phyloP scores from a whole-genome alignment of 2,888 invertebrate species.

The Serrognathus titanus region DNA sequence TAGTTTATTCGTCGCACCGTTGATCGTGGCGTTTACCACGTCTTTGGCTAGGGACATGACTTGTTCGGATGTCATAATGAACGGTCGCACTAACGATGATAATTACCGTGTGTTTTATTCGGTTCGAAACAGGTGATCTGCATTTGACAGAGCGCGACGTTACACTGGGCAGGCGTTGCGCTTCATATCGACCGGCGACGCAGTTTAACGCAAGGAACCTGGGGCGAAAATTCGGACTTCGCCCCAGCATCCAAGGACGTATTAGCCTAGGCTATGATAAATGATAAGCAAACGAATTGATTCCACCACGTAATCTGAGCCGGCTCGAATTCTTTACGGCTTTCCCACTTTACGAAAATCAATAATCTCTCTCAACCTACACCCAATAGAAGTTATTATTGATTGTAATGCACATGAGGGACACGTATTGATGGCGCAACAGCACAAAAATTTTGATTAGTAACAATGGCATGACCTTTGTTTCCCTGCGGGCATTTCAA shows the following conservation, averaged over 20 bases:
- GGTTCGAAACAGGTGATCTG: conserved; percentile 14
- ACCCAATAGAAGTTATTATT: too few relatives aligned
- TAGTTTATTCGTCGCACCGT: conserved; percentile 38
- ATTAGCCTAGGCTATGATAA: background rate
- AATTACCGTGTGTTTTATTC: background rate
- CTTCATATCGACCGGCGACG: conserved; percentile 30
- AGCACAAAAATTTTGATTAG: too few relatives aligned
- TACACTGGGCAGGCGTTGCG: conserved; percentile 34
- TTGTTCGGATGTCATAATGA: conserved; percentile 27
- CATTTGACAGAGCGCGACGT: conserved; percentile 20
- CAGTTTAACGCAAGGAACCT: conserved; percentile 4
- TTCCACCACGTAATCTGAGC: too few relatives aligned
- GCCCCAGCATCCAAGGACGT: conserved; percentile 14
- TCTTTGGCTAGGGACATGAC: conserved; percentile 38
- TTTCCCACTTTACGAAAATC: too few relatives aligned
- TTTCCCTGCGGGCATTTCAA: too few relatives aligned
- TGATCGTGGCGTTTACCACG: conserved; percentile 44
- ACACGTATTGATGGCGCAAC: too few relatives aligned
- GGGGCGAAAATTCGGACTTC: conserved; percentile 17
- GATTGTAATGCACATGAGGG: too few relatives aligned
- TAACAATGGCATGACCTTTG: too few relatives aligned
- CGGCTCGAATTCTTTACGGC: too few relatives aligned
- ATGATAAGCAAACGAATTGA: background rate
- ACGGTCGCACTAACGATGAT: conserved; percentile 2
- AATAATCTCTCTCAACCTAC: too few relatives aligned